These are phyloP conservation scores for Tachystola acroxantha DNA, from an alignment of 2,888 invertebrate genomes.

Conservation along the genomic window DNA sequence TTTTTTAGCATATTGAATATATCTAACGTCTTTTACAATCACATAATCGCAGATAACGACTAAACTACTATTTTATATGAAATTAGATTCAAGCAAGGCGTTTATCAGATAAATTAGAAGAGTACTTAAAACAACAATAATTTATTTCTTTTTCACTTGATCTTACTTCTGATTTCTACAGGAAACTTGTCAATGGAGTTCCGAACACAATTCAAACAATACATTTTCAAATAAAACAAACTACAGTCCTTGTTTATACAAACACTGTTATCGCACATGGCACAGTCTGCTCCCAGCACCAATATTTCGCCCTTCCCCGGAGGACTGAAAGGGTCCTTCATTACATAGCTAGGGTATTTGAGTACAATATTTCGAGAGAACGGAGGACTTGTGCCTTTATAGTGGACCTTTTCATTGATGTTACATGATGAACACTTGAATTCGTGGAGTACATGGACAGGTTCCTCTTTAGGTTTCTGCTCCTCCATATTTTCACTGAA, in stretches of 20 bases:
- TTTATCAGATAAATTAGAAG: too few species aligned
- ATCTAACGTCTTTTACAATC: too few species aligned
- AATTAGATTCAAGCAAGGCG: too few species aligned
- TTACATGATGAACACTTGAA: constrained; percentile 83
- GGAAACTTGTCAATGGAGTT: constrained; percentile 81
- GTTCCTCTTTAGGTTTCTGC: constrained; percentile 34
- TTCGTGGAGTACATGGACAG: constrained; percentile 38
- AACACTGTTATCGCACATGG: constrained; percentile 81
- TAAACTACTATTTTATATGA: too few species aligned
- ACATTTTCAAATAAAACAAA: constrained; percentile 85
- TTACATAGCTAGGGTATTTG: constrained; percentile 85
- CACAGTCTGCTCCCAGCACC: constrained; percentile 87
- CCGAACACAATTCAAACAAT: constrained; percentile 85
- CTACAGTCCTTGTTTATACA: constrained; percentile 88
- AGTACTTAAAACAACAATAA: constrained; percentile 13
- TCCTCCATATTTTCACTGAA: constrained; percentile 55
- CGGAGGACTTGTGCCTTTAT: constrained; percentile 85
- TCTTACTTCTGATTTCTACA: constrained; percentile 80
- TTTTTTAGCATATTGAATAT: too few species aligned
- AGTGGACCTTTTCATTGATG: constrained; percentile 84
- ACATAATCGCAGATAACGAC: too few species aligned
- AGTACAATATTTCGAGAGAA: constrained; percentile 83
- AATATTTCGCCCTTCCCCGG: constrained; percentile 86
- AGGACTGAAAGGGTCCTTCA: constrained; percentile 91
- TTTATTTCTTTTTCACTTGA: constrained; percentile 39